Percentiles rank a stretch among this genome's conserved stretches.
phyloP scores from a whole-genome alignment of 2,888 invertebrate species.

The Meandrusa payeni region DNA sequence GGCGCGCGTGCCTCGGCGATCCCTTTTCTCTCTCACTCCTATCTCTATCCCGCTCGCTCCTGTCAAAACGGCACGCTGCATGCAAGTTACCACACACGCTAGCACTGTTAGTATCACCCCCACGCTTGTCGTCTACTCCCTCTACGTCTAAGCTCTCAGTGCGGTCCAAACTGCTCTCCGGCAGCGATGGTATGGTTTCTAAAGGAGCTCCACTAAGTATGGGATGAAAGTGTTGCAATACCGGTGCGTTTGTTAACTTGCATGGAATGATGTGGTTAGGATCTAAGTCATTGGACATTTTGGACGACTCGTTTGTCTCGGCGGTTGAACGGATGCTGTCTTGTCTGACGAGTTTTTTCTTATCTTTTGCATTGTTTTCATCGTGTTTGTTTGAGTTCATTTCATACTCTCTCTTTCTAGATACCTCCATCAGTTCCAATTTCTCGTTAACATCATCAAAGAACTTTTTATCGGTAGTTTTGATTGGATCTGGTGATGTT shows the following conservation, averaged over 20 bases:
- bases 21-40: conserved; percentile 54
- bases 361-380: conserved; percentile 26
- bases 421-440: conserved; percentile 57
- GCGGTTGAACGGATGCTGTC: conserved; percentile 58
- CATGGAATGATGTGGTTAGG: conserved; percentile 44
- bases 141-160: conserved; percentile 57
- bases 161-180: conserved; percentile 58
- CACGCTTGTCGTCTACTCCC: conserved; percentile 34
- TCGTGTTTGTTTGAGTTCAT: conserved; percentile 18
- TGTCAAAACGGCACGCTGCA: conserved; percentile 76
- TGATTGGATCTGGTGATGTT: conserved; percentile 52
- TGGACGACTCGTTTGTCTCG: conserved; percentile 40
- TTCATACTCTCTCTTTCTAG: conserved; percentile 32
- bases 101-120: conserved; percentile 61
- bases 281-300: conserved; percentile 57
- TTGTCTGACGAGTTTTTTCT: conserved; percentile 54
- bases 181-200: conserved; percentile 71
- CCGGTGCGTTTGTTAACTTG: conserved; percentile 49
- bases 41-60: conserved; percentile 59
- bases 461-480: conserved; percentile 51
- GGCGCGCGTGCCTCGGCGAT: conserved; percentile 74
- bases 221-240: conserved; percentile 62
- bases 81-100: conserved; percentile 80
- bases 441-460: conserved; percentile 65
- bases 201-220: conserved; percentile 57